phyloP scores from a whole-genome alignment of 2,797 vertebrate genomes.

The Esox lucius region DNA sequence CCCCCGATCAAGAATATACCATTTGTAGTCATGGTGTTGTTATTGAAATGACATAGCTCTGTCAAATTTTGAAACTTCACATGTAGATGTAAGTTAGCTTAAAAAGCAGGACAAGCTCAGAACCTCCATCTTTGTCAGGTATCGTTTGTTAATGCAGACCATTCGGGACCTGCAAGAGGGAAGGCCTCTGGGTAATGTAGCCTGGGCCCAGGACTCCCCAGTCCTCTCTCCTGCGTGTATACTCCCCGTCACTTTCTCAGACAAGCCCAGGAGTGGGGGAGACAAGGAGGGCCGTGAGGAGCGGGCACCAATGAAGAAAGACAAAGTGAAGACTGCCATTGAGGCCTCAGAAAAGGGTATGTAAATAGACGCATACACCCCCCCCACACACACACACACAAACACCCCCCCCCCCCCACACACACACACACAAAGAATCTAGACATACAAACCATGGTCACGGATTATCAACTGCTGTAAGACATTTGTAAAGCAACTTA shows the following conservation, averaged over 20 bases:
- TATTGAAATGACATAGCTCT: no score
- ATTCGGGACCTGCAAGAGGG: conserved; percentile 29
- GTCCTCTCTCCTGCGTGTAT: background rate
- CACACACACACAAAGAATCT: background rate
- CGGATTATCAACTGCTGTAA: no score
- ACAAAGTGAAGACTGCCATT: conserved; percentile 52
- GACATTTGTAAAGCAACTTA: no score
- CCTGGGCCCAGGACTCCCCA: conserved; percentile 21
- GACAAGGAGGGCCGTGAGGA: conserved; percentile 7
- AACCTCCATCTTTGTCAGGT: conserved; percentile 43
- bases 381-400: no score
- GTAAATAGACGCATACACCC: no score
- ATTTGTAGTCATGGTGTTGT: no score
- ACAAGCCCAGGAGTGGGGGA: background rate
- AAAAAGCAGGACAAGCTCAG: background rate
- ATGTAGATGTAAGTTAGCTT: no score
- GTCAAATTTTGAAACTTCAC: no score
- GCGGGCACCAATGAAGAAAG: conserved; percentile 8
- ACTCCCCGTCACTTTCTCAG: background rate
- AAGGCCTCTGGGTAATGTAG: background rate
- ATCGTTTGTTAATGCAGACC: conserved; percentile 47
- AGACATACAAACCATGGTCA: no score
- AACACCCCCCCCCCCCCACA: no score
- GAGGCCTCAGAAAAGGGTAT: conserved; percentile 64
- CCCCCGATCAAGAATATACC: no score